phyloP scores from a whole-genome alignment of 2,888 invertebrate genomes.

The Dicyrtomina minuta region DNA sequence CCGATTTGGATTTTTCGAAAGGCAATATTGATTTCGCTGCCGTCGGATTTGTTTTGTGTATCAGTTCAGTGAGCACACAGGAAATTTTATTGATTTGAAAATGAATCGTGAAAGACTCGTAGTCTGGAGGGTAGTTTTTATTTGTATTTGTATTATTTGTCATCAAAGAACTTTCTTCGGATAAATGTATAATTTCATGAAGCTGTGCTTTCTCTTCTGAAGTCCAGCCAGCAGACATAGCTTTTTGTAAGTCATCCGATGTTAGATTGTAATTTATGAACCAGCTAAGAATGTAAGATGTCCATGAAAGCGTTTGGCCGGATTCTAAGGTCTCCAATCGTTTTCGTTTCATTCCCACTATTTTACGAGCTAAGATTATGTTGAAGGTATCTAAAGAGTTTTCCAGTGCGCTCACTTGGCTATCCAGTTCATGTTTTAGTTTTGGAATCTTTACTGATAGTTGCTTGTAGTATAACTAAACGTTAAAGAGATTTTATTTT shows the following conservation, averaged over 20 bases:
- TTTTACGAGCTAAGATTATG: constrained; percentile 68
- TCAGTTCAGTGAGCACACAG: neutral
- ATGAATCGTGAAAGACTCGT: constrained; percentile 73
- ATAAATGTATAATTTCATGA: constrained; percentile 93
- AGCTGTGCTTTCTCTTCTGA: constrained; percentile 87
- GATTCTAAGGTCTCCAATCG: constrained; percentile 48
- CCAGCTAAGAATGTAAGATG: constrained; percentile 69
- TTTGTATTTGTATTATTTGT: constrained; percentile 66
- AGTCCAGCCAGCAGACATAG: constrained; percentile 93
- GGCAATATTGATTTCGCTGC: neutral
- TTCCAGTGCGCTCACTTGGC: constrained; percentile 70
- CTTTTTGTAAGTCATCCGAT: constrained; percentile 59
- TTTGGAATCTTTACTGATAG: constrained; percentile 61
- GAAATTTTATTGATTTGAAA: constrained; percentile 59
- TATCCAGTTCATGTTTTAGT: constrained; percentile 59
- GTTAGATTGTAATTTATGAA: constrained; percentile 55
- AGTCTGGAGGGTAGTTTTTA: constrained; percentile 70
- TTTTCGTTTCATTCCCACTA: constrained; percentile 57
- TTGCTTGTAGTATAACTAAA: constrained; percentile 65
- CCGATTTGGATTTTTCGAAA: too few species aligned
- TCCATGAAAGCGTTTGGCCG: constrained; percentile 60
- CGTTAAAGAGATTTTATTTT: constrained; percentile 11
- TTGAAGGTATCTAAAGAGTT: constrained; percentile 82
- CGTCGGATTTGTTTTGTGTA: neutral
- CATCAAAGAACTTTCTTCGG: constrained; percentile 75